Conservation (phyloP, 2,113 vertebrate genomes). For the Callopanchax toddi region DNA sequence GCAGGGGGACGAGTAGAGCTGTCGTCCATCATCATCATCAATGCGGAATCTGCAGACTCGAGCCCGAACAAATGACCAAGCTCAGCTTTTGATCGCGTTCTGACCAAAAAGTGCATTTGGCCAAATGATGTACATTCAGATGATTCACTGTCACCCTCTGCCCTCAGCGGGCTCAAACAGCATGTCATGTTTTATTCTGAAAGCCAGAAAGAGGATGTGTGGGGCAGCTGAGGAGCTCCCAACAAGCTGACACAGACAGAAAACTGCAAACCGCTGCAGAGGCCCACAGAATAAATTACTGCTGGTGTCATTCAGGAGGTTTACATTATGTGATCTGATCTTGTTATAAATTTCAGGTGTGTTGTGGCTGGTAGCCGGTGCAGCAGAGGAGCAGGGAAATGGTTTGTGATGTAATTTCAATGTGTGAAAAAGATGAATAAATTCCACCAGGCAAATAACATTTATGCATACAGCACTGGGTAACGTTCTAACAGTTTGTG, state of each 20-base stretch:
- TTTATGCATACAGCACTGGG: conserved; percentile 18
- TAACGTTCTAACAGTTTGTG: conserved; percentile 2
- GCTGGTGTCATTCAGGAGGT: conserved; percentile 1
- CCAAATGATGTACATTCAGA: conserved; percentile 36
- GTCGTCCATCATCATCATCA: conserved; percentile 38
- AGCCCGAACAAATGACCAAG: conserved; percentile 26
- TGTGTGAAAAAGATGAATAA: conserved; percentile 12
- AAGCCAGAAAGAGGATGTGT: neutral
- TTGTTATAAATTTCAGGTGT: neutral
- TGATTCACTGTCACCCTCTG: conserved; percentile 29
- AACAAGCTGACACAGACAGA: conserved; percentile 34
- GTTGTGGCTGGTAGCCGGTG: neutral
- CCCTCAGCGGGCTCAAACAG: conserved; percentile 4
- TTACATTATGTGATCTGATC: conserved; percentile 6
- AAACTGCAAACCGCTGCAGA: conserved; percentile 1
- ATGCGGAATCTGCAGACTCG: neutral
- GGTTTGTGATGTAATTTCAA: conserved; percentile 16
- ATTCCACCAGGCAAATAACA: conserved; percentile 12
- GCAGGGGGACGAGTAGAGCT: neutral
- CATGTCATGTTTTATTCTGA: conserved; percentile 44
- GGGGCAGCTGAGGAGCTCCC: conserved; percentile 17
- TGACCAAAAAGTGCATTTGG: conserved; percentile 11
- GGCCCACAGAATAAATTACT: conserved; percentile 15
- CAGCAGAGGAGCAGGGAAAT: conserved; percentile 1
- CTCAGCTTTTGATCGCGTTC: neutral